Evolutionary conservation across 2,113 vertebrate genomes (phyloP), one percentile per base, ranked within the genome.

Genomic region (Sigmodon hispidus): DNA sequence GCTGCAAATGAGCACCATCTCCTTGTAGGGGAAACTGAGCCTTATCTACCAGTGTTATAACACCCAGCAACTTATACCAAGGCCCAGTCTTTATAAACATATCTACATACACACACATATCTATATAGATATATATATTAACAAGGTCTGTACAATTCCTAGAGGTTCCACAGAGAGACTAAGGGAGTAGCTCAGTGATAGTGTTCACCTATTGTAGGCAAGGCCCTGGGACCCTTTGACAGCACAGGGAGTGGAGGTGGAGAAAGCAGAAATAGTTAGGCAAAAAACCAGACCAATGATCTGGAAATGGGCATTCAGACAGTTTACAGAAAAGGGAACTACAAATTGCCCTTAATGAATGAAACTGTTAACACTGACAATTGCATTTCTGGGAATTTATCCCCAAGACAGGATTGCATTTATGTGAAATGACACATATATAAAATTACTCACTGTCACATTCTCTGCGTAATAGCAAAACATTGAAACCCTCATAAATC

Each of bases 341-440:
- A 61, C 50, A 43, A 69, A 87, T 7, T 57, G 17, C 48, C 40
- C 73, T 89, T 73, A 45, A 83, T 59, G 11, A n/a, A 52, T 52
- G 72, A 81, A 87, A 89, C 85, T 43, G 36, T 79, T 59, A 80
- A 26, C 52, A 36, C 48, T 45, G 36, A 72, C 36, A 83, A 83
- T 24, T 67, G 55, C 61, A 79, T 89, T 89, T 93, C 55, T 87
- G 84, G 92, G 79, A 83, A 72, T 61, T 86, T 73, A 84, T 45
- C 45, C 77, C 12, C 34, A 29, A 91, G 77, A 79, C 16, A 72
- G 17, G 80, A 65, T 72, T 89, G 88, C 43, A 95, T 16, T 36
- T 77, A 43, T 79, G 63, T 43, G 75, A 89, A 95, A 40, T 63
- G 48, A 84, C 57, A 75, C n/a, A 67, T 45, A 73, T 29, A 73